phyloP scores from a whole-genome alignment of 2,888 invertebrate genomes.

The Papilio elwesi region DNA sequence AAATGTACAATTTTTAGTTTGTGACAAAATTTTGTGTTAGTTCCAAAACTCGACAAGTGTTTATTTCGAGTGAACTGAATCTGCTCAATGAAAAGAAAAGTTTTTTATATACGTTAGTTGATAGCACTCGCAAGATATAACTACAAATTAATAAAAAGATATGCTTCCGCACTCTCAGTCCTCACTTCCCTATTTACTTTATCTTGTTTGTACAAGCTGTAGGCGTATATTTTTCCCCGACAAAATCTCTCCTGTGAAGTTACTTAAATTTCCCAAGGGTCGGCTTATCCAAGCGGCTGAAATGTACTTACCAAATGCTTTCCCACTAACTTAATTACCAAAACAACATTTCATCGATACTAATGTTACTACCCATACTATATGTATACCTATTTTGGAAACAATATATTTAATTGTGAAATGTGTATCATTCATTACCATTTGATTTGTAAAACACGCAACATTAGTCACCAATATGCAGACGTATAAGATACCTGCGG shows the following conservation, averaged over 20 bases:
- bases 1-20: too few species aligned
- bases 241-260: constrained; percentile 26
- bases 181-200: constrained; percentile 14
- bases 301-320: constrained; percentile 18
- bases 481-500: too few species aligned
- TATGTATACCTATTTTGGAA: neutral
- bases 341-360: constrained; percentile 6
- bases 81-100: too few species aligned
- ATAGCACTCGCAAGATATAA: neutral
- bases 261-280: constrained; percentile 37
- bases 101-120: too few species aligned
- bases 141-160: constrained; percentile 10
- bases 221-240: constrained; percentile 28
- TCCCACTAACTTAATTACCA: constrained; percentile 13
- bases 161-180: constrained; percentile 2
- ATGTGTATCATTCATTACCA: too few species aligned
- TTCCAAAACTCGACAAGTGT: too few species aligned
- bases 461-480: too few species aligned
- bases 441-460: too few species aligned
- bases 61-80: too few species aligned
- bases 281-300: constrained; percentile 27
- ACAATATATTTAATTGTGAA: too few species aligned
- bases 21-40: too few species aligned
- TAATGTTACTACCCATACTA: neutral
- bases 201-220: constrained; percentile 29